Percentiles rank a stretch among this genome's conserved stretches.
phyloP scores from a whole-genome alignment of 1,140 invertebrate species.

The Cyrtorhinus lividipennis region DNA sequence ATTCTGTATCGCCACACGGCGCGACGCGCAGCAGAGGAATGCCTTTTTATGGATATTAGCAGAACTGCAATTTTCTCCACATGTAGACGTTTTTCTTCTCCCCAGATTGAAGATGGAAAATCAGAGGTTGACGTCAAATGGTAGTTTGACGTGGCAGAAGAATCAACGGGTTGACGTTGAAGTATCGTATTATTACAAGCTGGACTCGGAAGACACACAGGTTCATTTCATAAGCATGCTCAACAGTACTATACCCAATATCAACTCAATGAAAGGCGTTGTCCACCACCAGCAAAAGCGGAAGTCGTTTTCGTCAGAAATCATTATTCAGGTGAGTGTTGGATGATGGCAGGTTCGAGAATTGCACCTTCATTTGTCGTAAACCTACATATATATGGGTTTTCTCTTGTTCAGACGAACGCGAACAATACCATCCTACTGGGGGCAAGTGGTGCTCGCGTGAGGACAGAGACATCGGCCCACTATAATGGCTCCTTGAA shows the following conservation, averaged over 20 bases:
- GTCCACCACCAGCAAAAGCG: constrained; percentile 37
- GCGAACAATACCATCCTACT: neutral
- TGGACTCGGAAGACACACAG: constrained; percentile 1
- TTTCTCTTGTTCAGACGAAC: neutral
- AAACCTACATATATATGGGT: too few species aligned
- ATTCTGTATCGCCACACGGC: too few species aligned
- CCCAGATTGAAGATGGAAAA: constrained; percentile 27
- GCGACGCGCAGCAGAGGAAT: too few species aligned
- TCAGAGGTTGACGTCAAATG: constrained; percentile 29
- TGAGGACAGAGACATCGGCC: neutral
- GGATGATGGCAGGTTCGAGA: neutral
- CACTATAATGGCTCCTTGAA: constrained; percentile 9
- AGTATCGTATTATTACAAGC: constrained; percentile 32
- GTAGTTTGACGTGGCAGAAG: constrained; percentile 38
- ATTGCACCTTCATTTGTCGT: neutral
- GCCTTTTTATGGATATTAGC: too few species aligned
- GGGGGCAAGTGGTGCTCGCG: neutral
- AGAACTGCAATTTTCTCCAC: too few species aligned
- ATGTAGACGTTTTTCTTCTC: constrained; percentile 9
- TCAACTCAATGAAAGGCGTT: constrained; percentile 38
- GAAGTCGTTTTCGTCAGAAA: constrained; percentile 34
- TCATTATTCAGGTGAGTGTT: constrained; percentile 22
- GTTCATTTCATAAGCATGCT: constrained; percentile 34
- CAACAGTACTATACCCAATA: constrained; percentile 39
- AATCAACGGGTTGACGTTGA: constrained; percentile 37